These are phyloP conservation scores for Formica aserva DNA, from an alignment of 2,888 invertebrate genomes.

Conservation along the genomic window DNA sequence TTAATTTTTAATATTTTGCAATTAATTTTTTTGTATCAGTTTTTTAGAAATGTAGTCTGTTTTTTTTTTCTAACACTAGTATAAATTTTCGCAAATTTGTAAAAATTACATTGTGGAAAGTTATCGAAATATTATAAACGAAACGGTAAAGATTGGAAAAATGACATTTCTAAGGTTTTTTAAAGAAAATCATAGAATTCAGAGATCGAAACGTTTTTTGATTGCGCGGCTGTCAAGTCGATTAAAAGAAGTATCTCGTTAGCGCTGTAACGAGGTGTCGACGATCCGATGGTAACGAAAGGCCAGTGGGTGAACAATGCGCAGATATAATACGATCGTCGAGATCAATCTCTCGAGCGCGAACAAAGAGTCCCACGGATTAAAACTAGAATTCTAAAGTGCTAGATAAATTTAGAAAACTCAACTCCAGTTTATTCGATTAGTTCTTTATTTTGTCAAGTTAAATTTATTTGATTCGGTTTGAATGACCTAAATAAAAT, in stretches of 20 bases:
- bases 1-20: neutral
- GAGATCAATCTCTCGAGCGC: neutral
- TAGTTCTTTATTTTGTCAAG: neutral
- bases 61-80: neutral
- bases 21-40: neutral
- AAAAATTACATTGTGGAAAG: neutral
- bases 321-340: neutral
- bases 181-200: neutral
- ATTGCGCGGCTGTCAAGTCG: slow-evolving; percentile 39
- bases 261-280: slow-evolving; percentile 71
- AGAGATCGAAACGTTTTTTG: neutral
- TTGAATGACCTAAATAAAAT: neutral
- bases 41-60: neutral
- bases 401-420: neutral
- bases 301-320: neutral
- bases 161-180: neutral
- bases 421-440: neutral
- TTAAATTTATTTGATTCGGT: neutral
- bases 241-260: slow-evolving; percentile 54
- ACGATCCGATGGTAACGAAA: slow-evolving; percentile 71
- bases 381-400: neutral
- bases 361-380: neutral
- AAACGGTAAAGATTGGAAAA: neutral
- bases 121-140: neutral
- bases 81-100: neutral